These are phyloP conservation scores for Nibea albiflora DNA, from an alignment of 2,113 vertebrate species.

Conservation along the genomic window DNA sequence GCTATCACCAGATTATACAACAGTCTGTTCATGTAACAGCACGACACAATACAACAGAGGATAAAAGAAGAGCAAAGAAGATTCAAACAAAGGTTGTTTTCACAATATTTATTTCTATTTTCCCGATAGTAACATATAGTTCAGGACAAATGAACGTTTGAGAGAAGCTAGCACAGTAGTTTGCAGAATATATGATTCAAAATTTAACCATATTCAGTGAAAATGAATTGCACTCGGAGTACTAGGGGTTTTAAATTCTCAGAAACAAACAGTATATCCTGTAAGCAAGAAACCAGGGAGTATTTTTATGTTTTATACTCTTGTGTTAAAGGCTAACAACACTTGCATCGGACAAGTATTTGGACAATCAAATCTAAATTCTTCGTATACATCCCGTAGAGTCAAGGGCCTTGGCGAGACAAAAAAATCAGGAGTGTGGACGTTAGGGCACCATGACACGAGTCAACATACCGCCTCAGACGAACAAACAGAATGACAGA, in stretches of 20 bases:
- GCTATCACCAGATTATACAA: slow-evolving; percentile 39
- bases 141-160: slow-evolving; percentile 74
- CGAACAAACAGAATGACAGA: slow-evolving; percentile 43
- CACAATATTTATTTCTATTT: slow-evolving; percentile 84
- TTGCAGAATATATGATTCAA: slow-evolving; percentile 65
- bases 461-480: slow-evolving; percentile 48
- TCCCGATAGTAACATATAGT: slow-evolving; percentile 78
- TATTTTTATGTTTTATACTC: slow-evolving; percentile 16
- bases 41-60: not conserved
- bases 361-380: slow-evolving; percentile 32
- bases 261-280: slow-evolving; percentile 47
- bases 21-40: slow-evolving; percentile 12
- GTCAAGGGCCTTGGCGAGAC: slow-evolving; percentile 42
- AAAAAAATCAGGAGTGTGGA: slow-evolving; percentile 21
- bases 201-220: slow-evolving; percentile 60
- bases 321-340: slow-evolving; percentile 44
- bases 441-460: slow-evolving; percentile 58
- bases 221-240: slow-evolving; percentile 46
- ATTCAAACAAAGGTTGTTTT: slow-evolving; percentile 46
- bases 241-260: slow-evolving; percentile 35
- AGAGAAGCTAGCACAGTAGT: slow-evolving; percentile 73
- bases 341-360: slow-evolving; percentile 31
- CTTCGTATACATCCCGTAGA: slow-evolving; percentile 53
- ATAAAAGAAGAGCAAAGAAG: not conserved
- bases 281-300: slow-evolving; percentile 45